These are phyloP conservation scores for Oreochromis spilurus DNA, from an alignment of 2,113 vertebrate genomes.

Conservation along the genomic window DNA sequence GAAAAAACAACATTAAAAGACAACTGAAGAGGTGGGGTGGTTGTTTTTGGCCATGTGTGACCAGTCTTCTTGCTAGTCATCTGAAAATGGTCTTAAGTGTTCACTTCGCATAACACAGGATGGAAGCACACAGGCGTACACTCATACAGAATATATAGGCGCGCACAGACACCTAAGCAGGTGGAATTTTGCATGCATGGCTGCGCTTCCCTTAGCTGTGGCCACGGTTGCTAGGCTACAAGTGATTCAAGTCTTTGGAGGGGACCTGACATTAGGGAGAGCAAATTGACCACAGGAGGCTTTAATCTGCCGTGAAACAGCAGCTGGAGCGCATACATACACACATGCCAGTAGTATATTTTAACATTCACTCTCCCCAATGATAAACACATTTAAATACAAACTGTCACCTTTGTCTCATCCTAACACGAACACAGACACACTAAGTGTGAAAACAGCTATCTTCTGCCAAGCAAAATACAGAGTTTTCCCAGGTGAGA, in stretches of 20 bases:
- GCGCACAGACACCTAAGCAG: conserved; percentile 67
- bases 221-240: conserved; percentile 94
- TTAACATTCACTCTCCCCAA: conserved; percentile 10
- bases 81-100: not conserved
- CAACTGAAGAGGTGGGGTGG: not conserved
- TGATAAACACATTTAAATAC: conserved; percentile 14
- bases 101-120: not conserved
- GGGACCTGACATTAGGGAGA: conserved; percentile 99
- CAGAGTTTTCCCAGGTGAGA: not conserved
- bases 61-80: not conserved
- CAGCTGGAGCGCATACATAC: conserved; percentile 77
- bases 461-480: not conserved
- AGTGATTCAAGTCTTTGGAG: conserved; percentile 83
- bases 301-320: conserved; percentile 95
- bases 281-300: conserved; percentile 99
- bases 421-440: not conserved
- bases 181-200: conserved; percentile 98
- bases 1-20: not conserved
- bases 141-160: conserved; percentile 11
- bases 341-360: conserved; percentile 54
- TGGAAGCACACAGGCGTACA: not conserved
- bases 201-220: conserved; percentile 83
- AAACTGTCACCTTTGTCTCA: not conserved
- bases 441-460: not conserved
- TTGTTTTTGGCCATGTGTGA: not conserved